A percentile compares a stretch with the other conserved stretches of the same genome.
These are phyloP conservation scores for Anniella stebbinsi DNA, from an alignment of 2,797 vertebrate species.

Conservation along the genomic window DNA sequence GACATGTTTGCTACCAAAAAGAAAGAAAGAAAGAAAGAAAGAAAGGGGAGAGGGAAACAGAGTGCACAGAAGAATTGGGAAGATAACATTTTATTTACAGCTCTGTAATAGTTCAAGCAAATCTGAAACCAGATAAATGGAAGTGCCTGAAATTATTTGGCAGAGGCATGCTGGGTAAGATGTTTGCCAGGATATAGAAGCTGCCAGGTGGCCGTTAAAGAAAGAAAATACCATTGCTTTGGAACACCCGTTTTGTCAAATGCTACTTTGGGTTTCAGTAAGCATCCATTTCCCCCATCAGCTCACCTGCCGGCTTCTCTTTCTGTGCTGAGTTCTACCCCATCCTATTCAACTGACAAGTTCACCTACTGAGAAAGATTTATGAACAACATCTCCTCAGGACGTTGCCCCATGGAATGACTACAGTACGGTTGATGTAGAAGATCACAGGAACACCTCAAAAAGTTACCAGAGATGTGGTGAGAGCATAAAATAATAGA, in stretches of 20 bases:
- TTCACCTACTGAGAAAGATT: background rate
- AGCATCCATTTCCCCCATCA: background rate
- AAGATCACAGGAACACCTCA: background rate
- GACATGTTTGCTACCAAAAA: constrained; percentile 12
- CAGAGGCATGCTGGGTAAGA: background rate
- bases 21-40: too few species aligned
- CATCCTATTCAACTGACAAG: background rate
- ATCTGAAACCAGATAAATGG: background rate
- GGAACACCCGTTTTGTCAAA: background rate
- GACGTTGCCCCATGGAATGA: background rate
- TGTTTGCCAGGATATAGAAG: background rate
- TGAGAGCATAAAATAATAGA: background rate
- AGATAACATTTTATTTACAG: constrained; percentile 45
- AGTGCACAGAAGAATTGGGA: constrained; percentile 26
- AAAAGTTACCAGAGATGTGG: background rate
- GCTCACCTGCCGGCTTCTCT: constrained; percentile 3
- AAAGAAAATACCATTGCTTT: background rate
- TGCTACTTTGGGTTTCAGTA: background rate
- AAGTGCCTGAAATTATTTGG: constrained; percentile 4
- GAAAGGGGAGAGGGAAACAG: too few species aligned
- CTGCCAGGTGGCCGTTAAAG: background rate
- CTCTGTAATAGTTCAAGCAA: constrained; percentile 27
- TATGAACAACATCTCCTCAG: background rate
- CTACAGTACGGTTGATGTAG: too few species aligned
- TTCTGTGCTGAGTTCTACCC: background rate